Evolutionary conservation across 2,888 invertebrate species (phyloP).

Genomic region (Epinotia ramella): DNA sequence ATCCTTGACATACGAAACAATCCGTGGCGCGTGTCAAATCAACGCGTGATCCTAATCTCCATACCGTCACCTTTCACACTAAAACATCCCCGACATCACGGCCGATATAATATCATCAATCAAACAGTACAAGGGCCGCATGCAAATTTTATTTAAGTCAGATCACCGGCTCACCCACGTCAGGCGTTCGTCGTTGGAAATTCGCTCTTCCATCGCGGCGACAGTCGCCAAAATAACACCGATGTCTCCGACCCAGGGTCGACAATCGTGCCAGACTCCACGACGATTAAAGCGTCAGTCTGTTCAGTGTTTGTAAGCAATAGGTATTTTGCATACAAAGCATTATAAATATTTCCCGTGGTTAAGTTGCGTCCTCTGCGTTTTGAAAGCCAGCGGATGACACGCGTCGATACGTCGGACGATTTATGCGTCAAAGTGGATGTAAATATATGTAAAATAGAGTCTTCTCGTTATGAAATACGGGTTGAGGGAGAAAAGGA

Average conservation of each 20-base stretch:
- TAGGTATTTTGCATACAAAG: conserved; percentile 84
- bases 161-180: conserved; percentile 71
- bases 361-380: conserved; percentile 67
- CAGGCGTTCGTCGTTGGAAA: conserved; percentile 58
- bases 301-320: conserved; percentile 68
- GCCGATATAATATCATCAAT: conserved; percentile 69
- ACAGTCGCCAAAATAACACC: conserved; percentile 50
- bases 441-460: conserved; percentile 79
- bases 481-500: conserved; percentile 56
- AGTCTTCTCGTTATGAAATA: conserved; percentile 66
- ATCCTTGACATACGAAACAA: conserved; percentile 75
- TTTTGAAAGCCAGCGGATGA: conserved; percentile 79
- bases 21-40: conserved; percentile 69
- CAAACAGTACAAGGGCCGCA: conserved; percentile 71
- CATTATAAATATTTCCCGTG: conserved; percentile 82
- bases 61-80: conserved; percentile 81
- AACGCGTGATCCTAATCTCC: conserved; percentile 76
- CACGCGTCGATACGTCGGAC: conserved; percentile 74
- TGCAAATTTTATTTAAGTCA: conserved; percentile 76
- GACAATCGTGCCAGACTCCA: conserved; percentile 62
- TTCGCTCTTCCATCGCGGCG: conserved; percentile 50
- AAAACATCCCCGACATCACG: conserved; percentile 65
- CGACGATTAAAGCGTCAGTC: conserved; percentile 67
- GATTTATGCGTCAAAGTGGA: conserved; percentile 70
- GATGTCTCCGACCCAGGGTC: conserved; percentile 63